Evolutionary conservation across 2,113 vertebrate species (phyloP).

Genomic region (Eolophus roseicapilla): DNA sequence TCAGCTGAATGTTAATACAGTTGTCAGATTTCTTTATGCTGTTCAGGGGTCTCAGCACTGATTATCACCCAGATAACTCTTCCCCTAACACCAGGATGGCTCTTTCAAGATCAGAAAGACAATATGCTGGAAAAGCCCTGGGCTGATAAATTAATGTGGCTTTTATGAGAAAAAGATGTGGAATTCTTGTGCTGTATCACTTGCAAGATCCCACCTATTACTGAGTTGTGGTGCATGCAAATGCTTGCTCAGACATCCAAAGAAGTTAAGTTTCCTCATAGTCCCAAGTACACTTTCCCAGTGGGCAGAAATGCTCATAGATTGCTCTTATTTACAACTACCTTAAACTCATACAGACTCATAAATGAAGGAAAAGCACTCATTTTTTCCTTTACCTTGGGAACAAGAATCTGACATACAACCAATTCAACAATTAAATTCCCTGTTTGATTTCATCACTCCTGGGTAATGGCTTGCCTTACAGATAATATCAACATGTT

Average conservation of each 20-base stretch:
- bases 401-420: background rate
- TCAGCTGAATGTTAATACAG: slow-evolving; percentile 8
- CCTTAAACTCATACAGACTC: background rate
- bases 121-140: background rate
- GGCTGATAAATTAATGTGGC: background rate
- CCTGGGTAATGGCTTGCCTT: background rate
- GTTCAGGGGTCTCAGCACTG: background rate
- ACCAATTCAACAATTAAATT: background rate
- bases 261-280: background rate
- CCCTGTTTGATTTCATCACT: background rate
- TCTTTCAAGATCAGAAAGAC: background rate
- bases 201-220: background rate
- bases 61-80: slow-evolving; percentile 9
- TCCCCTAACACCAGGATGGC: background rate
- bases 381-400: background rate
- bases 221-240: background rate
- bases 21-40: background rate
- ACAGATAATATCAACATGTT: background rate
- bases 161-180: background rate
- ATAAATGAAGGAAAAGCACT: background rate
- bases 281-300: background rate
- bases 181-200: background rate
- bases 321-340: background rate
- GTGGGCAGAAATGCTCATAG: background rate
- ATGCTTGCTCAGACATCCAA: background rate